Percentiles rank a stretch among this genome's conserved stretches.
Evolutionary conservation across 2,888 invertebrate genomes (phyloP).

Genomic region (Ophonus ardosiacus): DNA sequence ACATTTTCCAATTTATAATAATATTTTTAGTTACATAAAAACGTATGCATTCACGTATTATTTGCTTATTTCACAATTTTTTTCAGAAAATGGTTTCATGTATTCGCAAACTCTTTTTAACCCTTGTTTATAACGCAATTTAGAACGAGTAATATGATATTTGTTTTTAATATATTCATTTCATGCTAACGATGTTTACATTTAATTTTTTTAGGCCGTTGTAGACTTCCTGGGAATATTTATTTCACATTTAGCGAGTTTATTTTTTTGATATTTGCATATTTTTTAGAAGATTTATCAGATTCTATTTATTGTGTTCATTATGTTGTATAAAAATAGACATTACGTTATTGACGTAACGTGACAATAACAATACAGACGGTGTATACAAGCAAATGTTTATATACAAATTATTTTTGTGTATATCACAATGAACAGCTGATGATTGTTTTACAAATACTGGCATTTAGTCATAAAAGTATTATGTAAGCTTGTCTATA

Average conservation of each 20-base stretch:
- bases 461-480: not conserved
- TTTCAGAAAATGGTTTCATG: not conserved
- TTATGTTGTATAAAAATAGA: not conserved
- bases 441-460: not conserved
- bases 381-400: not conserved
- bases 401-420: not conserved
- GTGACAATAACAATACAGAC: not conserved
- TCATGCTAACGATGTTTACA: slow-evolving; percentile 23
- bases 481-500: not conserved
- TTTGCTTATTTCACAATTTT: slow-evolving; percentile 5
- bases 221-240: not conserved
- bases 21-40: not conserved
- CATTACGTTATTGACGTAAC: not conserved
- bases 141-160: slow-evolving; percentile 17
- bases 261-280: not conserved
- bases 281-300: not conserved
- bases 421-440: not conserved
- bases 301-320: not conserved
- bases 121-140: slow-evolving; percentile 22
- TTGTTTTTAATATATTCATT: slow-evolving; percentile 32
- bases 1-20: not conserved
- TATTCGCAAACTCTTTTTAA: not conserved
- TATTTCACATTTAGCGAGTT: not conserved
- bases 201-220: not conserved
- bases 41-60: not conserved